These are phyloP conservation scores for Agapostemon virescens DNA, from an alignment of 2,888 invertebrate genomes.

Conservation along the genomic window DNA sequence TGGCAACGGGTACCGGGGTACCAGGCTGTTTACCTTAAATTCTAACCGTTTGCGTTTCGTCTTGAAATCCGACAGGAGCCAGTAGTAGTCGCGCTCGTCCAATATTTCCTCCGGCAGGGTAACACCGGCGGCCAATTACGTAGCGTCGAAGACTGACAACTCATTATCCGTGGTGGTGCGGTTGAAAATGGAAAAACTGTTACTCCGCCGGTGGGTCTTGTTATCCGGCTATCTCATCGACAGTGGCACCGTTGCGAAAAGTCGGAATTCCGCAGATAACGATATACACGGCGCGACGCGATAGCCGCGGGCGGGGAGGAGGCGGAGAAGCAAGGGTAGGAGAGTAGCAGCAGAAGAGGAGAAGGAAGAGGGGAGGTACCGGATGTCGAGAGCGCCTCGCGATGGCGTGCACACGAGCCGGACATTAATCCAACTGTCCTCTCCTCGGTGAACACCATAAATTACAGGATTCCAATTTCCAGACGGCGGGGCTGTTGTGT, in stretches of 20 bases:
- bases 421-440: slow-evolving; percentile 67
- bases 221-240: slow-evolving; percentile 27
- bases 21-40: no score
- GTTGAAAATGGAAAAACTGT: slow-evolving; percentile 14
- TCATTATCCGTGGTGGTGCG: not conserved
- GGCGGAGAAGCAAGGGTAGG: no score
- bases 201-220: not conserved
- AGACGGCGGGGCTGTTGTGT: slow-evolving; percentile 57
- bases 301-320: not conserved
- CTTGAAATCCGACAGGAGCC: not conserved
- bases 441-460: slow-evolving; percentile 69
- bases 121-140: not conserved
- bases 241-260: slow-evolving; percentile 36
- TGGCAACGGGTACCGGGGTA: no score
- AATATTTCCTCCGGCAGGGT: not conserved
- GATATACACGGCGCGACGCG: slow-evolving; percentile 33
- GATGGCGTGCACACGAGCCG: slow-evolving; percentile 35
- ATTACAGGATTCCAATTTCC: slow-evolving; percentile 78
- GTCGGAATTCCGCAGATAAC: slow-evolving; percentile 53
- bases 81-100: not conserved
- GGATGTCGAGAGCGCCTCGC: slow-evolving; percentile 26
- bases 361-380: not conserved
- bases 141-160: slow-evolving; percentile 10
- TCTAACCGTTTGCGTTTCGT: not conserved
- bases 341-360: no score